phyloP scores from a whole-genome alignment of 2,113 vertebrate species.

The Cebidichthys violaceus region DNA sequence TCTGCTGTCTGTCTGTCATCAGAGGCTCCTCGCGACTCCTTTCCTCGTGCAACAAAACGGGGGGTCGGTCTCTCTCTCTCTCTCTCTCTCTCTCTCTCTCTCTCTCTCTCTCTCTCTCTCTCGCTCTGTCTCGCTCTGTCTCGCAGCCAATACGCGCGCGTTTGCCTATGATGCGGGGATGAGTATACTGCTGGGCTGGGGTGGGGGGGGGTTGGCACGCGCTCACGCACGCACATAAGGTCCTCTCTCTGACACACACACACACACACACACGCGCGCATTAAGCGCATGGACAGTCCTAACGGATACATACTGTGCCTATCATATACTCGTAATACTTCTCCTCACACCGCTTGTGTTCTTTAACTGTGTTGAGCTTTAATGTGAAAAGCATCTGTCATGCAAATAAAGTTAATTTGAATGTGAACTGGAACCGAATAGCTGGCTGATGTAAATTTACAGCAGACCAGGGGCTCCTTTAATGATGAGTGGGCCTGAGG shows the following conservation, averaged over 20 bases:
- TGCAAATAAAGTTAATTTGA: constrained; percentile 35
- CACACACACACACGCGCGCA: background rate
- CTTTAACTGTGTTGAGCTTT: background rate
- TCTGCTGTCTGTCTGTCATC: constrained; percentile 45
- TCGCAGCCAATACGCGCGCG: constrained; percentile 49
- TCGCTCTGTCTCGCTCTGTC: constrained; percentile 23
- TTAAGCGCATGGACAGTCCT: background rate
- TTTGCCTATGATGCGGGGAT: constrained; percentile 36
- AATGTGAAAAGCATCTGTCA: background rate
- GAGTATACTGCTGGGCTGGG: background rate
- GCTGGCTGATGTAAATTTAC: constrained; percentile 18
- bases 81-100: background rate
- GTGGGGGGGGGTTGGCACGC: background rate
- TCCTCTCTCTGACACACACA: background rate
- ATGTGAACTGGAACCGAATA: constrained; percentile 33
- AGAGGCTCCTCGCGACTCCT: constrained; percentile 50
- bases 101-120: constrained; percentile 32
- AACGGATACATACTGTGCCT: background rate
- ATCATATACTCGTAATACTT: background rate
- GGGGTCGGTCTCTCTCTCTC: constrained; percentile 24
- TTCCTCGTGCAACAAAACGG: constrained; percentile 52
- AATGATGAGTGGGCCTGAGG: constrained; percentile 30
- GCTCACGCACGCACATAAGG: constrained; percentile 15
- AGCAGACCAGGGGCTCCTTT: constrained; percentile 14
- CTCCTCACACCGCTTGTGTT: background rate